Percentiles rank a stretch among this genome's conserved stretches.
These are phyloP conservation scores for Orestias chungarensis DNA, from an alignment of 2,797 vertebrate species.

Conservation along the genomic window DNA sequence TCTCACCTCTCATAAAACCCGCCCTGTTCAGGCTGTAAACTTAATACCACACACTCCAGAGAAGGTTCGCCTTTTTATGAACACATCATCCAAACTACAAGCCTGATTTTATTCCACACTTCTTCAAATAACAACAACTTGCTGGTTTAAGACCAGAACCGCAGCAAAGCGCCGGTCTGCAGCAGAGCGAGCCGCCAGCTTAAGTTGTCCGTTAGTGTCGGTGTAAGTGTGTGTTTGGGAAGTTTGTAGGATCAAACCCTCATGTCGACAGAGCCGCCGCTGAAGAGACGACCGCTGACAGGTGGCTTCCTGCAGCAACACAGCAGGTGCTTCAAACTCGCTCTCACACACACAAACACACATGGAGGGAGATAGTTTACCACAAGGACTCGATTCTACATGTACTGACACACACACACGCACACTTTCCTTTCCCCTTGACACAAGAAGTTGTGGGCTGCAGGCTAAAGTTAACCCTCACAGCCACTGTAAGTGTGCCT, in stretches of 20 bases:
- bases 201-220: constrained; percentile 76
- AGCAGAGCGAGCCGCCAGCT: constrained; percentile 38
- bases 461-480: constrained; percentile 15
- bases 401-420: constrained; percentile 33
- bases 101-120: background rate
- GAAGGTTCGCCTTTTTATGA: constrained; percentile 3
- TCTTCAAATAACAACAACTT: constrained; percentile 21
- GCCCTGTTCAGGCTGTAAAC: constrained; percentile 72
- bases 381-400: constrained; percentile 32
- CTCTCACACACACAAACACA: constrained; percentile 31
- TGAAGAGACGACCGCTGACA: constrained; percentile 72
- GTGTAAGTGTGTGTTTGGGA: constrained; percentile 73
- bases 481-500: background rate
- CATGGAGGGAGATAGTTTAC: constrained; percentile 18
- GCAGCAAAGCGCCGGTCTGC: constrained; percentile 25
- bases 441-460: constrained; percentile 26
- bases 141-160: constrained; percentile 39
- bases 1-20: constrained; percentile 72
- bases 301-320: constrained; percentile 77
- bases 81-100: background rate
- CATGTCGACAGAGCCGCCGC: constrained; percentile 71
- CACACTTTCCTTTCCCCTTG: background rate
- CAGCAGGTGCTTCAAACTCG: constrained; percentile 71
- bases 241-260: constrained; percentile 74
- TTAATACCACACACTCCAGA: constrained; percentile 47